phyloP scores from a whole-genome alignment of 2,888 invertebrate species.

The Alentia gelatinosa region DNA sequence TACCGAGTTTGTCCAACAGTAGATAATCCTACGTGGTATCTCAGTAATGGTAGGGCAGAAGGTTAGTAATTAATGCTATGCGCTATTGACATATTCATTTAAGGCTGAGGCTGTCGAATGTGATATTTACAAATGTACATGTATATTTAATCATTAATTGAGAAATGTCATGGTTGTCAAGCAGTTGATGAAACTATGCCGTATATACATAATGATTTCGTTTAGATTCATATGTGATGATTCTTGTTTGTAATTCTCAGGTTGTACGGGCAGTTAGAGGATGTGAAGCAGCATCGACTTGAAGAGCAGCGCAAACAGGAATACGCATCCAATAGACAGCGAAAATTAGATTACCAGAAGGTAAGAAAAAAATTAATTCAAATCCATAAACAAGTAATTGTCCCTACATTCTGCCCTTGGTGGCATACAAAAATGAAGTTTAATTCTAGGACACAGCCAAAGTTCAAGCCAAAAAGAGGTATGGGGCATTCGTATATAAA shows the following conservation, averaged over 20 bases:
- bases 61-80: no score
- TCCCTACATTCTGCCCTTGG: not conserved
- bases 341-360: conserved; percentile 30
- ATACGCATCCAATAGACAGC: conserved; percentile 1
- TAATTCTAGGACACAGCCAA: no score
- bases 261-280: conserved; percentile 31
- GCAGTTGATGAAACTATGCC: not conserved
- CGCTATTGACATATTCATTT: no score
- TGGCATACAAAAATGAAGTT: not conserved
- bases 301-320: conserved; percentile 6
- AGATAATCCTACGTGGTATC: no score
- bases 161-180: not conserved
- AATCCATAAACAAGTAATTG: not conserved
- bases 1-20: no score
- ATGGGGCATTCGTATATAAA: not conserved
- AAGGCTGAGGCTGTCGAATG: not conserved
- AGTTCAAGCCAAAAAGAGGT: not conserved
- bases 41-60: no score
- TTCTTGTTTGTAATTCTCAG: not conserved
- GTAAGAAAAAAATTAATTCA: not conserved
- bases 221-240: not conserved
- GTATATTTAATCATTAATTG: not conserved
- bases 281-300: conserved; percentile 10
- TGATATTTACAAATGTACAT: not conserved
- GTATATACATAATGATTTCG: not conserved